Evolutionary conservation across 1,140 invertebrate genomes (phyloP), one percentile per base, ranked within the genome.

Genomic region (Aphidius ervi): DNA sequence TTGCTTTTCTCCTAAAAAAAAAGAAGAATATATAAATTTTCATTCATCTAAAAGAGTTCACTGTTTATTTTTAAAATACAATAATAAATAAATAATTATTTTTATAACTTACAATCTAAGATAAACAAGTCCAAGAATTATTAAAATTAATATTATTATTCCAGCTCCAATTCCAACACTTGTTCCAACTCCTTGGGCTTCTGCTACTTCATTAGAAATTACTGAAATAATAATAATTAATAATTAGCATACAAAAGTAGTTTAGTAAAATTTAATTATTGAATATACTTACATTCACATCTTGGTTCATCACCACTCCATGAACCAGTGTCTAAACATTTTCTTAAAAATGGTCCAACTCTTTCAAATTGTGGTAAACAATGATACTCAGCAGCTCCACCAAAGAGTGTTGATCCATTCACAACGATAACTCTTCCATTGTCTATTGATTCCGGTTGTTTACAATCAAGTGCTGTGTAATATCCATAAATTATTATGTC

Each of bases 341-440:
- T 92, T 53, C 91, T 81, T 4, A 92, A 76, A 73, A 91, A 93
- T 5, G 90, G 88, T 0, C 92, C 92, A 2, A 89, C 84, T 46
- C 92, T 83, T 70, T 91, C 88, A 75, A 85, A 94, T 63, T 91
- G 89, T 6, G 91, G 91, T 56, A 94, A 77, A 71, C 95, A 97
- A 65, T 93, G 89, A 73, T 95, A 97, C 69, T 94, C 90, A 2
- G 93, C 87, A 4, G 87, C 86, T 58, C 90, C 90, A 6, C 88
- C 88, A 68, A 90, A 95, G 5, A 86, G 82, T 0, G 90, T 93
- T 0, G 90, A 88, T 31, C 88, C 87, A 68, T 96, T 95, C 46
- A 92, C 86, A 7, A 93, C 85, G 66, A 94, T 93, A 1, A 93
- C 87, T 62, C 92, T 82, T 0, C 92, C 93, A 72, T 95, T 94